Evolutionary conservation across 2,113 vertebrate species (phyloP).

Genomic region (Bambusicola thoracicus): DNA sequence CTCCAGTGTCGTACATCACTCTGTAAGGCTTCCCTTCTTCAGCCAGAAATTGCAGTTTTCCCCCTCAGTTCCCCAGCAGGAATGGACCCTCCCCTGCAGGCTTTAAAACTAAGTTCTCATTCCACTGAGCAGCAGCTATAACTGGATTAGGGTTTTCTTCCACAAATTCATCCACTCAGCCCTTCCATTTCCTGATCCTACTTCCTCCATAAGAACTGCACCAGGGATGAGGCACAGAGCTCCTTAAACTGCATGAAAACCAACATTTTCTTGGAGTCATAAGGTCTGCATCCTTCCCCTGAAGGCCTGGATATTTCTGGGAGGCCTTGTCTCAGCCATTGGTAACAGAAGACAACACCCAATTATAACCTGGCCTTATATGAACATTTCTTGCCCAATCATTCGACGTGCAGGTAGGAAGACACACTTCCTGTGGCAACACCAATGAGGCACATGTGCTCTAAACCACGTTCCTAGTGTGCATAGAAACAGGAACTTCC

Average conservation of each 20-base stretch:
- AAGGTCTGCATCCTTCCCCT: constrained; percentile 7
- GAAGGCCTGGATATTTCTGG: constrained; percentile 11
- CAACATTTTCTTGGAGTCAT: neutral
- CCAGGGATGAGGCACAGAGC: constrained; percentile 25
- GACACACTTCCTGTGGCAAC: neutral
- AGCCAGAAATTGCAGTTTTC: neutral
- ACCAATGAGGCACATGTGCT: neutral
- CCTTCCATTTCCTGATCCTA: constrained; percentile 31
- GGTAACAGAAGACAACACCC: neutral
- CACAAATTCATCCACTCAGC: neutral
- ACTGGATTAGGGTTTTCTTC: neutral
- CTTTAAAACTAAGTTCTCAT: neutral
- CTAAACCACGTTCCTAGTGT: neutral
- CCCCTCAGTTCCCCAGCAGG: neutral
- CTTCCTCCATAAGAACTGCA: neutral
- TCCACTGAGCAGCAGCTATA: neutral
- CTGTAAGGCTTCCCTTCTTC: neutral
- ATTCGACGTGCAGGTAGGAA: neutral
- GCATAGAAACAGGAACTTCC: neutral
- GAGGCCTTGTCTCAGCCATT: neutral
- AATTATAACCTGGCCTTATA: neutral
- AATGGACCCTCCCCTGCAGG: neutral
- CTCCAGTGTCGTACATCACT: neutral
- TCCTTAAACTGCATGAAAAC: constrained; percentile 39
- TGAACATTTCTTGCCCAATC: neutral